Conservation (phyloP, 2,797 vertebrate genomes). For the Pseudochaenichthys georgianus region DNA sequence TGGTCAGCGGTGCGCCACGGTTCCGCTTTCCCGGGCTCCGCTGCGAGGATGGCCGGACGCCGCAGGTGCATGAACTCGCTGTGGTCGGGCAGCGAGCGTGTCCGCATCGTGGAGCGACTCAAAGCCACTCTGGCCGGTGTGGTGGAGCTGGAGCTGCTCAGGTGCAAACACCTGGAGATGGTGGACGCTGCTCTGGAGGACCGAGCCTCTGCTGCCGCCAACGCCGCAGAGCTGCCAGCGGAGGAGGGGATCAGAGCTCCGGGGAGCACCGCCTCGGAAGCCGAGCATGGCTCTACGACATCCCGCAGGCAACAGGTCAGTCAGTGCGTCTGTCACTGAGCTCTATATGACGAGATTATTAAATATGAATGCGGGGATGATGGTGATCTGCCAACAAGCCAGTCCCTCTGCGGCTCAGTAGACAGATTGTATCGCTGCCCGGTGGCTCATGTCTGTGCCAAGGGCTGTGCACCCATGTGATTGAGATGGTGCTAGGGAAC, state of each 20-base stretch:
- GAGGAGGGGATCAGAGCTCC: conserved; percentile 48
- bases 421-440: conserved; percentile 57
- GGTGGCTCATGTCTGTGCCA: conserved; percentile 50
- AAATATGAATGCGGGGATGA: conserved; percentile 68
- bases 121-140: conserved; percentile 88
- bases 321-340: conserved; percentile 59
- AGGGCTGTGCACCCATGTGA: conserved; percentile 45
- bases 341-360: conserved; percentile 58
- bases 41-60: conserved; percentile 81
- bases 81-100: conserved; percentile 87
- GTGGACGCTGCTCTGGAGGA: conserved; percentile 81
- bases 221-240: conserved; percentile 37
- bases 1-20: conserved; percentile 44
- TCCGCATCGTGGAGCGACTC: conserved; percentile 87
- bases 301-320: conserved; percentile 89
- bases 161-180: conserved; percentile 83
- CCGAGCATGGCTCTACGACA: conserved; percentile 76
- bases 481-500: conserved; percentile 59
- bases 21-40: conserved; percentile 27
- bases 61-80: conserved; percentile 85
- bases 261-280: conserved; percentile 54
- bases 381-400: conserved; percentile 72
- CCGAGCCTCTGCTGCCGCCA: conserved; percentile 17
- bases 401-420: conserved; percentile 52
- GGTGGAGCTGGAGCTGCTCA: conserved; percentile 87